Evolutionary conservation across 2,113 vertebrate genomes (phyloP).

Genomic region (Rousettus leschenaultii): DNA sequence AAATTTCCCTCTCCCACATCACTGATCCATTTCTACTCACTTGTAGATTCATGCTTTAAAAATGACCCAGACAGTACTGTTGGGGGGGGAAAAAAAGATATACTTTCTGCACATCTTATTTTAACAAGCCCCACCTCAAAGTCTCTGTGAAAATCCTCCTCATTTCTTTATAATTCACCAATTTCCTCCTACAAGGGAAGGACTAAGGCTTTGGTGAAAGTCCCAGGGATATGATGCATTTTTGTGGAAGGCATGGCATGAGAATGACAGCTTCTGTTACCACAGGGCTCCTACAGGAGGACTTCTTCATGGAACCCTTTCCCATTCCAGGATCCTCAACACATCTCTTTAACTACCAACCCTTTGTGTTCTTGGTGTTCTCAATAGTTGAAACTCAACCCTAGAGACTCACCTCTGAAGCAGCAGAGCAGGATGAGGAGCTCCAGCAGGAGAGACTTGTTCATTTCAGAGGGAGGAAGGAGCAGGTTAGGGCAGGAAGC

Average conservation of each 20-base stretch:
- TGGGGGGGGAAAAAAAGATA: neutral
- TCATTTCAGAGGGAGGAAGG: slow-evolving; percentile 43
- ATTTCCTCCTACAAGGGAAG: neutral
- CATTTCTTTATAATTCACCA: neutral
- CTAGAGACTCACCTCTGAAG: slow-evolving; percentile 17
- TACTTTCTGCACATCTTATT: neutral
- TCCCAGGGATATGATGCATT: neutral
- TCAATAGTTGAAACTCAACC: too few relatives aligned
- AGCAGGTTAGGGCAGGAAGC: neutral
- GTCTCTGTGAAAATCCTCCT: neutral
- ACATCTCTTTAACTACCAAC: neutral
- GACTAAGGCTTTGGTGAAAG: neutral
- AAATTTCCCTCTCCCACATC: neutral
- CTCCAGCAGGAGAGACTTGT: neutral
- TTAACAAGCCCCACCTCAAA: neutral
- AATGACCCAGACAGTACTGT: slow-evolving; percentile 41
- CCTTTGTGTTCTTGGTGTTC: too few relatives aligned
- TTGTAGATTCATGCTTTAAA: fast-evolving
- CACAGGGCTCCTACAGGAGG: neutral
- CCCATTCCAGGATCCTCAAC: neutral
- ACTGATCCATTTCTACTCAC: slow-evolving; percentile 50
- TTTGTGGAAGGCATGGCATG: neutral
- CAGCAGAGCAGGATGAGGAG: slow-evolving; percentile 9
- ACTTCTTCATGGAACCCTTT: neutral
- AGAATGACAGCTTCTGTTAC: neutral